A percentile compares a stretch with the other conserved stretches of the same genome.
Evolutionary conservation across 2,888 invertebrate genomes (phyloP).

Genomic region (Ferdinandea cuprea): DNA sequence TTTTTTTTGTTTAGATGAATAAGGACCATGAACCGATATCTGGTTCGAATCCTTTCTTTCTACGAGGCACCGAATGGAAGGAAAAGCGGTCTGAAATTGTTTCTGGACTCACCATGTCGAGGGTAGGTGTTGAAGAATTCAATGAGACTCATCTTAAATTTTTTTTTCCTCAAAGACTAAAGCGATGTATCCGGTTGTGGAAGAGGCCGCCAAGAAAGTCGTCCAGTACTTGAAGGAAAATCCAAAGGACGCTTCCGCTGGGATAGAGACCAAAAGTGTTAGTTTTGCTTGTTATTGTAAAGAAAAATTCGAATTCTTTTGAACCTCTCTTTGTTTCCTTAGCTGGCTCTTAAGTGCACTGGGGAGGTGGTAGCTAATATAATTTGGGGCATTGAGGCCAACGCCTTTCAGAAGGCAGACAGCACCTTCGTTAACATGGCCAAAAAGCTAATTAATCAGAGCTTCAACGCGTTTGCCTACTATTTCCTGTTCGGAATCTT

Average conservation of each 20-base stretch:
- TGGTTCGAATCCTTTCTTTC: constrained; percentile 77
- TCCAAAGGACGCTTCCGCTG: constrained; percentile 24
- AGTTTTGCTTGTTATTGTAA: constrained; percentile 59
- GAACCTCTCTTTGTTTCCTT: background rate
- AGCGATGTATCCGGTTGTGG: constrained; percentile 67
- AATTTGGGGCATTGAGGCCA: constrained; percentile 80
- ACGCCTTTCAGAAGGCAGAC: constrained; percentile 74
- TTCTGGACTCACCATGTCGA: constrained; percentile 71
- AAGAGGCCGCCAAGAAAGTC: constrained; percentile 43
- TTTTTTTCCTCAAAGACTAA: constrained; percentile 55
- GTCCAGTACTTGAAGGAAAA: constrained; percentile 30
- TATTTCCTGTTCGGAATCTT: constrained; percentile 70
- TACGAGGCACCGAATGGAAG: constrained; percentile 78
- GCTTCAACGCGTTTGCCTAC: constrained; percentile 60
- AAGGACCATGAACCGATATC: constrained; percentile 76
- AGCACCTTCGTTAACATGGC: constrained; percentile 68
- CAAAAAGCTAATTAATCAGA: constrained; percentile 68
- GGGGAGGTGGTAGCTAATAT: constrained; percentile 78
- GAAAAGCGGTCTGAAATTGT: constrained; percentile 75
- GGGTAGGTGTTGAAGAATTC: constrained; percentile 14
- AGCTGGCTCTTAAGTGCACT: constrained; percentile 79
- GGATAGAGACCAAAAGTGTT: constrained; percentile 78
- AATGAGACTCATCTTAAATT: no score
- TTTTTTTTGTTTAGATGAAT: constrained; percentile 47
- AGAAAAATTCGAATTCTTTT: background rate